Evolutionary conservation across 2,797 vertebrate species (phyloP).

Genomic region (Lagothrix lagotricha): DNA sequence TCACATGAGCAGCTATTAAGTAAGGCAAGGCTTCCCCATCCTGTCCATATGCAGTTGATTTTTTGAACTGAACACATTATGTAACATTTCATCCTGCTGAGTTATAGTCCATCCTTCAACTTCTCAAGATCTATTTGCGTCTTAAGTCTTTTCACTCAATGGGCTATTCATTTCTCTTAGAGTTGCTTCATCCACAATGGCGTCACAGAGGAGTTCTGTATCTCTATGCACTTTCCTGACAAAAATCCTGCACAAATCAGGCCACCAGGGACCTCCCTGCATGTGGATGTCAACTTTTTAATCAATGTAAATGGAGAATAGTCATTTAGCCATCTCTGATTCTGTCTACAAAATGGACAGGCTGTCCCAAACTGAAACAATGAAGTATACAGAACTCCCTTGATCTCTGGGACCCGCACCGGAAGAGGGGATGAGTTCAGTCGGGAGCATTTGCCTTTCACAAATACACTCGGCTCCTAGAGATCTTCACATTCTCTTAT

Average conservation of each 20-base stretch:
- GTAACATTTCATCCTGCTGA: conserved; percentile 69
- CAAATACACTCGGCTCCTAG: not conserved
- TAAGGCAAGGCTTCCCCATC: conserved; percentile 75
- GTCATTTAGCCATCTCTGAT: not conserved
- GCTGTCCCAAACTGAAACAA: not conserved
- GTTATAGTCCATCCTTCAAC: conserved; percentile 30
- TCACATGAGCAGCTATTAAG: conserved; percentile 77
- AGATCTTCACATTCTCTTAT: not conserved
- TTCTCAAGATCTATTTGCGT: conserved; percentile 24
- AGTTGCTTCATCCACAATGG: not conserved
- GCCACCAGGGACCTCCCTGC: not conserved
- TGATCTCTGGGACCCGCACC: not conserved
- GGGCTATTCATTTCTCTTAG: not conserved
- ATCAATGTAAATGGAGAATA: not conserved
- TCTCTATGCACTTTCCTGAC: not conserved
- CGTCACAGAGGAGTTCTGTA: not conserved
- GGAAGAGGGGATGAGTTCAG: not conserved
- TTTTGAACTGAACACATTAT: conserved; percentile 68
- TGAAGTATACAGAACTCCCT: not conserved
- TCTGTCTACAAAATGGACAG: not conserved
- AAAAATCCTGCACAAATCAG: not conserved
- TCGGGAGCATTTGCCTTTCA: not conserved
- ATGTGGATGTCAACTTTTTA: not conserved
- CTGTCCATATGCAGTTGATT: conserved; percentile 75
- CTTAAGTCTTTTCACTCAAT: conserved; percentile 4